phyloP scores from a whole-genome alignment of 2,888 invertebrate species.

The Rhingia rostrata region DNA sequence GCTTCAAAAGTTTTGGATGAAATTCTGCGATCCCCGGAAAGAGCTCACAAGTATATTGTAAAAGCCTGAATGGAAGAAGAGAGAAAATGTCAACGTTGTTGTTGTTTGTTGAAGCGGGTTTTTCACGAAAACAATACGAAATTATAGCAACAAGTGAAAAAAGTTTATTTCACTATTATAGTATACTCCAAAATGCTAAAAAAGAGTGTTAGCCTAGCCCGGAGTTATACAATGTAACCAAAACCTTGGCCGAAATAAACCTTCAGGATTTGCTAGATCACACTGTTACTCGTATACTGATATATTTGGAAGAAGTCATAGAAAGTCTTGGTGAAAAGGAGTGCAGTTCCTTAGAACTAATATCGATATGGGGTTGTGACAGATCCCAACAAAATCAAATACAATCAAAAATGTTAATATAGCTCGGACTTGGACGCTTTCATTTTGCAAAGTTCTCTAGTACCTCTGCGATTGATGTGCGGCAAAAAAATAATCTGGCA shows the following conservation, averaged over 20 bases:
- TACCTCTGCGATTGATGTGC: background rate
- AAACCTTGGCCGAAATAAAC: no score
- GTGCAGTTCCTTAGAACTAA: no score
- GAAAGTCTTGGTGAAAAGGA: background rate
- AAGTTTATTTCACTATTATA: no score
- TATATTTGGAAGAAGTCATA: background rate
- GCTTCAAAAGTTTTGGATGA: conserved; percentile 9
- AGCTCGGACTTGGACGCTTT: no score
- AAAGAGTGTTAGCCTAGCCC: no score
- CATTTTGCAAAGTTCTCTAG: no score
- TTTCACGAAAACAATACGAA: background rate
- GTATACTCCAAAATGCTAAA: conserved; percentile 9
- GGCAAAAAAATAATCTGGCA: background rate
- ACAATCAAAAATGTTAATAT: no score
- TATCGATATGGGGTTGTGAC: no score
- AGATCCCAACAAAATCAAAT: no score
- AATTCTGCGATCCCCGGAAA: background rate
- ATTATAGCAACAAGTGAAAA: no score
- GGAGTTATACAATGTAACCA: no score
- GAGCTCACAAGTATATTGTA: background rate
- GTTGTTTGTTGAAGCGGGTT: background rate
- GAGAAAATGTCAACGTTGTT: background rate
- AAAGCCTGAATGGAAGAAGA: background rate
- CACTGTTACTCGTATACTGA: conserved; percentile 6
- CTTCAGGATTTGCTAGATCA: no score